phyloP scores from a whole-genome alignment of 2,797 vertebrate species.

The Cossypha niveicapilla region DNA sequence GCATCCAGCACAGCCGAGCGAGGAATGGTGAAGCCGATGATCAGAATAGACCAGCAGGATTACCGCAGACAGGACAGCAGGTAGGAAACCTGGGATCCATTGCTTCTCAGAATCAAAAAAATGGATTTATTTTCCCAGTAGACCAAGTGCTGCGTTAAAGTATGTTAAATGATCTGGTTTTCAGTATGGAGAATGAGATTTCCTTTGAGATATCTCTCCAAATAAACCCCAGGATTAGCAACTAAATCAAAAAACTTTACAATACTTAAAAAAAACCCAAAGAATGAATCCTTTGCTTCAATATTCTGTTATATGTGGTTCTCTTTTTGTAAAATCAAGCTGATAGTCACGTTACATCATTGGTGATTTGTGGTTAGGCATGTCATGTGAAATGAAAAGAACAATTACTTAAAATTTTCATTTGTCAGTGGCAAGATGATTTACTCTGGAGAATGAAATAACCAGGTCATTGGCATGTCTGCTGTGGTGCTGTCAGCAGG shows the following conservation, averaged over 20 bases:
- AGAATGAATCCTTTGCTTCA: not conserved
- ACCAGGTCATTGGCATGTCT: not conserved
- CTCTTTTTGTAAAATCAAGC: not conserved
- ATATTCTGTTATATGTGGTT: not conserved
- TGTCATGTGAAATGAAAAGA: not conserved
- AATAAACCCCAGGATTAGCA: not conserved
- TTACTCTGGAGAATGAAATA: not conserved
- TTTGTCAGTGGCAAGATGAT: not conserved
- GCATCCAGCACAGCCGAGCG: constrained; percentile 75
- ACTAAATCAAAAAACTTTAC: not conserved
- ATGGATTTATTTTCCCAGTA: fast-evolving
- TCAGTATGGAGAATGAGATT: not conserved
- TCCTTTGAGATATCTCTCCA: not conserved
- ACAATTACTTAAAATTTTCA: not conserved
- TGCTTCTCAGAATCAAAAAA: not conserved
- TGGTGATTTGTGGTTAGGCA: not conserved
- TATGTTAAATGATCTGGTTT: not conserved
- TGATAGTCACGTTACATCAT: not conserved
- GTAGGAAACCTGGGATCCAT: not conserved
- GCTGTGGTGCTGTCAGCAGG: not conserved
- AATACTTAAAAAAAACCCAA: not conserved
- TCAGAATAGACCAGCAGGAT: constrained; percentile 85
- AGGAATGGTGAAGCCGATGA: constrained; percentile 92
- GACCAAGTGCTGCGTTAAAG: not conserved
- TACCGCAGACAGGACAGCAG: constrained; percentile 77